Percentiles rank a stretch among this genome's conserved stretches.
Evolutionary conservation across 2,888 invertebrate species (phyloP).

Genomic region (Erebia aethiops): DNA sequence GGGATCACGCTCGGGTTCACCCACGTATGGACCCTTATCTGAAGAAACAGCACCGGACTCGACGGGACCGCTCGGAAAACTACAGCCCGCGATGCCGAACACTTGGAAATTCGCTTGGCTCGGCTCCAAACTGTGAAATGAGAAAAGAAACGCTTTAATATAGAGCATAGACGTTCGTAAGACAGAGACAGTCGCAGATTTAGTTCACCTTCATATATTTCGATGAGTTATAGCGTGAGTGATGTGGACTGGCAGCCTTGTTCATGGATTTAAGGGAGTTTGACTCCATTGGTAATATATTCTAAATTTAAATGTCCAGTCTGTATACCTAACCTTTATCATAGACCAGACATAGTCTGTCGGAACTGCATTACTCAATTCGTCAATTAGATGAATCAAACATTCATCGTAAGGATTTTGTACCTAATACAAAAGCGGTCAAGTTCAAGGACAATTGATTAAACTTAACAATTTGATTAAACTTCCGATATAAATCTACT

Average conservation of each 20-base stretch:
- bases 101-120: slow-evolving; percentile 82
- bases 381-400: background rate
- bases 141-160: slow-evolving; percentile 80
- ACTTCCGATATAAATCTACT: background rate
- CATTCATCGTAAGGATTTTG: background rate
- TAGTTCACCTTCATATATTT: slow-evolving; percentile 71
- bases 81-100: slow-evolving; percentile 77
- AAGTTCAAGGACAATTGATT: slow-evolving; percentile 1
- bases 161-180: slow-evolving; percentile 69
- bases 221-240: slow-evolving; percentile 77
- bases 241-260: slow-evolving; percentile 73
- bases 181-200: slow-evolving; percentile 75
- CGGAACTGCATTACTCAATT: background rate
- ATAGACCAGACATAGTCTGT: background rate
- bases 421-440: background rate
- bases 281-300: slow-evolving; percentile 68
- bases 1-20: slow-evolving; percentile 67
- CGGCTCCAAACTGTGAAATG: slow-evolving; percentile 83
- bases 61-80: slow-evolving; percentile 79
- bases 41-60: slow-evolving; percentile 74
- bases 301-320: slow-evolving; percentile 28
- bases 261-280: slow-evolving; percentile 73
- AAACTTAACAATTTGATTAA: background rate
- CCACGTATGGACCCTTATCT: slow-evolving; percentile 57
- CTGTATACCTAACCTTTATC: slow-evolving; percentile 8